Evolutionary conservation across 2,888 invertebrate genomes (phyloP).

Genomic region (Pharmacophagus antenor): DNA sequence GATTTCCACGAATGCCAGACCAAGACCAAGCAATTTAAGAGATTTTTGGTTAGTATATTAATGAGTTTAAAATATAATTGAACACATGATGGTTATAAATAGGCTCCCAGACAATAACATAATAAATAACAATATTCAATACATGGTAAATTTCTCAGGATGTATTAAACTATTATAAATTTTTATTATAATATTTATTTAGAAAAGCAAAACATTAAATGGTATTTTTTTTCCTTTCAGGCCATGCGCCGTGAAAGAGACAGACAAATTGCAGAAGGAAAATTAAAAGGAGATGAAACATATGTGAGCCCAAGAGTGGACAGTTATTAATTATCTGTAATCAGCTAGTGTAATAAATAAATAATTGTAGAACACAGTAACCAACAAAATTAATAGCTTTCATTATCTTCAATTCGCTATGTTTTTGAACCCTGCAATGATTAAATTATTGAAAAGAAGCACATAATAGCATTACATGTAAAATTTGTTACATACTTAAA

Average conservation of each 20-base stretch:
- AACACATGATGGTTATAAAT: too few relatives aligned
- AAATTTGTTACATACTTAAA: neutral
- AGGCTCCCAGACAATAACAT: too few relatives aligned
- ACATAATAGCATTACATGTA: neutral
- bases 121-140: too few relatives aligned
- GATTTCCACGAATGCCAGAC: constrained; percentile 87
- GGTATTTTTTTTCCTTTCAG: constrained; percentile 43
- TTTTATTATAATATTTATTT: too few relatives aligned
- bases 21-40: constrained; percentile 79
- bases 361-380: constrained; percentile 21
- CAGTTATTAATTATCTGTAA: constrained; percentile 69
- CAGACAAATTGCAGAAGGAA: constrained; percentile 83
- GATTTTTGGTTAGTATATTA: constrained; percentile 71
- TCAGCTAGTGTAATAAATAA: constrained; percentile 11
- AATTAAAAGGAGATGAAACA: constrained; percentile 80
- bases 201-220: too few relatives aligned
- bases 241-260: constrained; percentile 84
- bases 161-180: too few relatives aligned
- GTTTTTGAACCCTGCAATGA: neutral
- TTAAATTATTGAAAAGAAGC: neutral
- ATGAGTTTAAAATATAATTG: neutral
- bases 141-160: too few relatives aligned
- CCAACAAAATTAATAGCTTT: constrained; percentile 1
- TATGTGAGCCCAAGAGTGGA: constrained; percentile 82
- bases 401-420: neutral